A percentile compares a stretch with the other conserved stretches of the same genome.
phyloP scores from a whole-genome alignment of 1,140 invertebrate species.

The Hyposmocoma kahamanoa region DNA sequence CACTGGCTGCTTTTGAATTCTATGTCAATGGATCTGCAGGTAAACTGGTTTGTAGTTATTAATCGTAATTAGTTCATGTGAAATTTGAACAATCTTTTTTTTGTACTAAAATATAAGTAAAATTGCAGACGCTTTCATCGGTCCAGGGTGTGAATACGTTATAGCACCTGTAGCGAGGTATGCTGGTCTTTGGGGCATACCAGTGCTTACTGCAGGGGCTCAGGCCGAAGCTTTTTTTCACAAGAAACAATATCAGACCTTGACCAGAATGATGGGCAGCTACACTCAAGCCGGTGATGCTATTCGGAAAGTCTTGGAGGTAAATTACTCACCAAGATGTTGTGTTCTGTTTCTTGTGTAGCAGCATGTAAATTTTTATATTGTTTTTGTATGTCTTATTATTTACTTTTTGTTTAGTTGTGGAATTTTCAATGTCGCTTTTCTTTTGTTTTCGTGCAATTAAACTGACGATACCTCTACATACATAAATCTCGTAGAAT shows the following conservation, averaged over 20 bases:
- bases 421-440: no score
- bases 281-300: slow-evolving; percentile 84
- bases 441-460: no score
- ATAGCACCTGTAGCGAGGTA: slow-evolving; percentile 92
- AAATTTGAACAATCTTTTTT: background rate
- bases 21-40: slow-evolving; percentile 80
- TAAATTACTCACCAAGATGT: slow-evolving; percentile 26
- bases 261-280: slow-evolving; percentile 91
- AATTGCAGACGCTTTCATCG: slow-evolving; percentile 87
- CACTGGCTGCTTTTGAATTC: slow-evolving; percentile 86
- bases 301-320: slow-evolving; percentile 71
- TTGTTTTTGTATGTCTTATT: no score
- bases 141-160: slow-evolving; percentile 93
- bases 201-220: slow-evolving; percentile 89
- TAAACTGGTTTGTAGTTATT: slow-evolving; percentile 40
- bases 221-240: slow-evolving; percentile 88
- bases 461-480: no score
- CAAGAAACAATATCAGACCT: slow-evolving; percentile 79
- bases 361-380: no score
- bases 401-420: no score
- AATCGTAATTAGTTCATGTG: slow-evolving; percentile 4
- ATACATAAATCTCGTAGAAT: no score
- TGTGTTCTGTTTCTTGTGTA: no score
- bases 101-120: slow-evolving; percentile 5
- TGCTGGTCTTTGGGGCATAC: slow-evolving; percentile 90